Evolutionary conservation across 2,888 invertebrate genomes (phyloP).

Genomic region (Conomelus anceps): DNA sequence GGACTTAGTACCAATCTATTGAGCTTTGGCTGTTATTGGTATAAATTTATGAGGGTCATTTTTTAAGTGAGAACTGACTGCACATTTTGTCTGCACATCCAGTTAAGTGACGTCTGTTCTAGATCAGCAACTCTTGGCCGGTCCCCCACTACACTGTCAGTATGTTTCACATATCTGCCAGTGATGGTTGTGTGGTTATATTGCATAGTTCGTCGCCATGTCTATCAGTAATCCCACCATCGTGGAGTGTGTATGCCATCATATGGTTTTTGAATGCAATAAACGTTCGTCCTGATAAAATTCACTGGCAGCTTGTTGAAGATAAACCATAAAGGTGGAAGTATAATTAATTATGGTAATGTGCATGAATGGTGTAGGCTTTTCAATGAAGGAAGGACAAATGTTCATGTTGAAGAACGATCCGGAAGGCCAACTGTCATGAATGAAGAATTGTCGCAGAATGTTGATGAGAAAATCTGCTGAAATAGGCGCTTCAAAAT

Average conservation of each 20-base stretch:
- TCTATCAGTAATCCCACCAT: not conserved
- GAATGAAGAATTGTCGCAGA: conserved; percentile 7
- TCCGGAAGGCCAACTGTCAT: conserved; percentile 8
- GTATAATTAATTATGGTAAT: not conserved
- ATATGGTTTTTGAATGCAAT: conserved; percentile 10
- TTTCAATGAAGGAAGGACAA: conserved; percentile 15
- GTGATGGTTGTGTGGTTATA: too few species aligned
- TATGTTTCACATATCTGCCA: too few species aligned
- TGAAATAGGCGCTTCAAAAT: not conserved
- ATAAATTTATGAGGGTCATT: not conserved
- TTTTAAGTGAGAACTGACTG: not conserved
- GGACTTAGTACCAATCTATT: too few species aligned
- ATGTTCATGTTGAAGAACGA: conserved; percentile 14
- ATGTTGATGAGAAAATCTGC: not conserved
- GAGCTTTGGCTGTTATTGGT: too few species aligned
- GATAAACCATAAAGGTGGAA: too few species aligned
- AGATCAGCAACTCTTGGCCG: not conserved
- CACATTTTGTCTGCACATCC: not conserved
- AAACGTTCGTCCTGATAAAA: conserved; percentile 7
- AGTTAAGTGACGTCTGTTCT: too few species aligned
- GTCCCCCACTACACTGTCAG: not conserved
- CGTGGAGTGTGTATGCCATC: not conserved
- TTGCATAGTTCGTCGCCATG: not conserved
- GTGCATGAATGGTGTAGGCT: conserved; percentile 1
- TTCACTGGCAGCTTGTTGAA: conserved; percentile 12